A percentile compares a stretch with the other conserved stretches of the same genome.
phyloP scores from a whole-genome alignment of 2,113 vertebrate species.

The Phaethornis superciliosus region DNA sequence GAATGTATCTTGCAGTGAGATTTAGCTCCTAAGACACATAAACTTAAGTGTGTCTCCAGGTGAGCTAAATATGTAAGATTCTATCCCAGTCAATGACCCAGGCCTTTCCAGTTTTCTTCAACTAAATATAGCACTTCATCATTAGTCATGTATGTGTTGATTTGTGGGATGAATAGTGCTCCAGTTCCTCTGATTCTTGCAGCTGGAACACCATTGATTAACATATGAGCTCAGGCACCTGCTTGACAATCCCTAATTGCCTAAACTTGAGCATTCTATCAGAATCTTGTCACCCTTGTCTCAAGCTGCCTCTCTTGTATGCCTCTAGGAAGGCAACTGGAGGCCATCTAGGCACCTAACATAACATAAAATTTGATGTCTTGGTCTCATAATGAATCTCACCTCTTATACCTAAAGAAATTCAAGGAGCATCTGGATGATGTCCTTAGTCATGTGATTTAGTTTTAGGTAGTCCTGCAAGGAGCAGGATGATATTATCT shows the following conservation, averaged over 20 bases:
- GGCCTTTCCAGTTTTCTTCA: not conserved
- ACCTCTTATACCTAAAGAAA: not conserved
- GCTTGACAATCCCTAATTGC: accelerated
- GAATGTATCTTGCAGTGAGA: not conserved
- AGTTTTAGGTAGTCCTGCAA: not conserved
- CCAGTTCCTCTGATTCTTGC: not conserved
- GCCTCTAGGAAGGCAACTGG: not conserved
- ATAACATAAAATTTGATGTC: not conserved
- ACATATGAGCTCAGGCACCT: not conserved
- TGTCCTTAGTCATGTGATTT: not conserved
- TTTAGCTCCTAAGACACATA: not conserved
- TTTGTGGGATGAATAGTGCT: not conserved
- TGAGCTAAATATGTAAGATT: not conserved
- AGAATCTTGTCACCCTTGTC: not conserved
- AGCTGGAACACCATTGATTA: not conserved
- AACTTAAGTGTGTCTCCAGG: not conserved
- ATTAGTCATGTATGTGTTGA: not conserved
- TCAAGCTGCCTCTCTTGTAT: not conserved
- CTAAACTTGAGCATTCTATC: not conserved
- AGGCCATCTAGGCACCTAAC: not conserved
- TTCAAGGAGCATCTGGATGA: not conserved
- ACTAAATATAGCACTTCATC: not conserved
- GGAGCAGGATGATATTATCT: not conserved
- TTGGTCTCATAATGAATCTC: not conserved
- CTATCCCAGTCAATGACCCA: not conserved